Conservation (phyloP, 2,888 invertebrate genomes). For the Protonemura montana region DNA sequence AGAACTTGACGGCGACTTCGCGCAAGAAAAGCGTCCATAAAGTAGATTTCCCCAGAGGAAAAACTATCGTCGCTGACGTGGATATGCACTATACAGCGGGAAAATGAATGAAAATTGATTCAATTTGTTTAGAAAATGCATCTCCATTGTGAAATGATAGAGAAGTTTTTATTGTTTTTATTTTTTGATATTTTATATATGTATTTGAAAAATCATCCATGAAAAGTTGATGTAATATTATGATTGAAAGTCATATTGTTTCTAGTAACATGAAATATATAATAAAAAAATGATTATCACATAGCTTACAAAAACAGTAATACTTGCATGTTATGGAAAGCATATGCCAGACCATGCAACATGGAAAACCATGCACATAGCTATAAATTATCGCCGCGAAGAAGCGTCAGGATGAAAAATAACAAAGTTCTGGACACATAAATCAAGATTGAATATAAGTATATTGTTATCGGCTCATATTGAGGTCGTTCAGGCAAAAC, state of each 20-base stretch:
- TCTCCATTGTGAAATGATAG: background rate
- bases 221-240: background rate
- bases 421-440: background rate
- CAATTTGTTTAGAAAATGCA: background rate
- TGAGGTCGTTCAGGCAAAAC: background rate
- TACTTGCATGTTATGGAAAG: background rate
- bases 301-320: background rate
- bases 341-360: too few relatives aligned
- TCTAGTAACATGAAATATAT: background rate
- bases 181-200: background rate
- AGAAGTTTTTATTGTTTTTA: background rate
- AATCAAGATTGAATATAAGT: background rate
- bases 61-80: background rate
- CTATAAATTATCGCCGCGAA: background rate
- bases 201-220: background rate
- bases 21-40: background rate
- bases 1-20: background rate
- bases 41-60: background rate
- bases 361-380: background rate
- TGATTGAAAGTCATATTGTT: background rate
- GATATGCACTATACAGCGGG: background rate
- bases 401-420: background rate
- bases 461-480: background rate
- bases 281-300: background rate
- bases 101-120: background rate